These are phyloP conservation scores for Muschampia plurimacula DNA, from an alignment of 2,888 invertebrate genomes.

Conservation along the genomic window DNA sequence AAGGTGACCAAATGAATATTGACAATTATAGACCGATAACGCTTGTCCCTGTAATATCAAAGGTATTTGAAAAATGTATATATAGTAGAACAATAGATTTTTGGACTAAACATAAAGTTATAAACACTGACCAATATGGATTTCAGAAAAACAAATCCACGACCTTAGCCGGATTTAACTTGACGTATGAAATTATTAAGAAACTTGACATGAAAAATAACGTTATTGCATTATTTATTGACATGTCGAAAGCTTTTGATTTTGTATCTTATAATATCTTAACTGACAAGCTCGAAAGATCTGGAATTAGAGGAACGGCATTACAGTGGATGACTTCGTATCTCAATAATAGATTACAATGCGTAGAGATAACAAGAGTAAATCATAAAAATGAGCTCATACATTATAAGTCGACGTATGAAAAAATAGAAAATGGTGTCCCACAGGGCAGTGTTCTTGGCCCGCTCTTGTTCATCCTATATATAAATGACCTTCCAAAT, in stretches of 20 bases:
- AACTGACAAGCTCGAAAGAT: not conserved
- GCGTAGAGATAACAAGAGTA: no score
- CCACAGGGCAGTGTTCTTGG: no score
- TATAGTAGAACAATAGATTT: conserved; percentile 10
- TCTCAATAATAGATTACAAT: no score
- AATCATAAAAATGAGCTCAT: no score
- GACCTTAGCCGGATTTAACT: conserved; percentile 12
- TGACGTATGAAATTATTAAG: conserved; percentile 4
- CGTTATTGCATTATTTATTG: conserved; percentile 11
- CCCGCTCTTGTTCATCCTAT: no score
- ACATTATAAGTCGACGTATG: no score
- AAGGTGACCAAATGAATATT: not conserved
- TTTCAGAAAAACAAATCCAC: conserved; percentile 20
- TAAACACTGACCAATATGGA: not conserved
- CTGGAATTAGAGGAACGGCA: no score
- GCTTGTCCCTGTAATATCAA: conserved; percentile 19
- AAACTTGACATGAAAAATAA: conserved; percentile 7
- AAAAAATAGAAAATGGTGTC: no score
- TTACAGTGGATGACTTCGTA: no score
- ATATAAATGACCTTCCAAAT: no score
- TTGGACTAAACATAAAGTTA: conserved; percentile 4
- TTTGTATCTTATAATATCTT: not conserved
- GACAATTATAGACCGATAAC: conserved; percentile 33
- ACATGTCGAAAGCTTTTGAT: conserved; percentile 26
- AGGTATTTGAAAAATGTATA: conserved; percentile 33